Conservation (phyloP, 2,888 invertebrate species). For the Hypselothyrea guttata region DNA sequence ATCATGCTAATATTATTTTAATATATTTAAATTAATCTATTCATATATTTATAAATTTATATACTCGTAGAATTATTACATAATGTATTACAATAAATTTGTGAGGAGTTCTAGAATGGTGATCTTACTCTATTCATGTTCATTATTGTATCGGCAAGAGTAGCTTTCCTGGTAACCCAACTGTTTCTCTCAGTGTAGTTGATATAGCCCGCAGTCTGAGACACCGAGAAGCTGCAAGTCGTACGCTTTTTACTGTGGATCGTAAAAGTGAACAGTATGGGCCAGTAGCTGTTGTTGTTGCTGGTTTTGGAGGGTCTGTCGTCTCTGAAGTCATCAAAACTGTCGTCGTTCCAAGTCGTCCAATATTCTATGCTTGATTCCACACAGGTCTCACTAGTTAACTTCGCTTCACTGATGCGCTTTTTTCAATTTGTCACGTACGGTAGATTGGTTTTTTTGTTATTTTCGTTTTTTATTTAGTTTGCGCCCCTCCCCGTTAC, state of each 20-base stretch:
- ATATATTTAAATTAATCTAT: too few species aligned
- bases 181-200: too few species aligned
- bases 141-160: too few species aligned
- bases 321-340: conserved; percentile 66
- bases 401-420: conserved; percentile 78
- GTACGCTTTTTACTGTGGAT: conserved; percentile 50
- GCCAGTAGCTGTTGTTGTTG: conserved; percentile 31
- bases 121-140: too few species aligned
- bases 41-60: too few species aligned
- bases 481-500: conserved; percentile 47
- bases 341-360: conserved; percentile 56
- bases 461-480: conserved; percentile 48
- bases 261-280: conserved; percentile 58
- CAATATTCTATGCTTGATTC: conserved; percentile 75
- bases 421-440: conserved; percentile 81
- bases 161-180: too few species aligned
- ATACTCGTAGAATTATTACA: too few species aligned
- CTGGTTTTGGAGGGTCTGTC: conserved; percentile 28
- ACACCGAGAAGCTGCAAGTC: conserved; percentile 1
- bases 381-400: conserved; percentile 76
- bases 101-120: too few species aligned
- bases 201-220: neutral
- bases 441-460: conserved; percentile 49
- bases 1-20: too few species aligned
- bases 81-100: too few species aligned